Evolutionary conservation across 92 coral and sea anemone species (phyloP).

Genomic region (Porites divaricata): DNA sequence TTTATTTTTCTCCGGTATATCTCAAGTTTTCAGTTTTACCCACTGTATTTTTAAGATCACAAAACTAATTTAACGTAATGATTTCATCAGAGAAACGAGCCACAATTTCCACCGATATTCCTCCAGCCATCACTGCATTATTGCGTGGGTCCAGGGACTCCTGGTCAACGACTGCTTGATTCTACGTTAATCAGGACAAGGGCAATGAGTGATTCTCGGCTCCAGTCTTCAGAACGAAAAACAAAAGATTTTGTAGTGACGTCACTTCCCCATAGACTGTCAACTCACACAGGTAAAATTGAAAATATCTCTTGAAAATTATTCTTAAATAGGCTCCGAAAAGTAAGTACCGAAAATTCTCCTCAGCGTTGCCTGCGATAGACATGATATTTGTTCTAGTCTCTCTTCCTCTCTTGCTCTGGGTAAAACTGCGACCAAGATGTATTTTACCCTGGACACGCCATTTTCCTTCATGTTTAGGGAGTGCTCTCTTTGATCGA

Average conservation of each 20-base stretch:
- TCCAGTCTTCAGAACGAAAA: conserved; percentile 20
- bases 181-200: conserved; percentile 33
- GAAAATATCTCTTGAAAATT: no score
- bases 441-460: no score
- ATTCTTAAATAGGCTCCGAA: no score
- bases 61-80: no score
- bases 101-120: conserved; percentile 18
- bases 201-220: conserved; percentile 27
- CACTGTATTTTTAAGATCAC: neutral
- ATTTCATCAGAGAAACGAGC: conserved; percentile 12
- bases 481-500: no score
- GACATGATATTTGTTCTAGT: no score
- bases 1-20: no score
- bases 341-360: no score
- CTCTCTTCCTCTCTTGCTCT: no score
- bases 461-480: no score
- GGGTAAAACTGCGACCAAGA: no score
- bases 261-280: conserved; percentile 59
- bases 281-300: conserved; percentile 58
- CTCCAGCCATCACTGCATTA: conserved; percentile 19
- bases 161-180: conserved; percentile 37
- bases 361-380: no score
- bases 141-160: conserved; percentile 34
- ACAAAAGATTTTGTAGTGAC: conserved; percentile 38
- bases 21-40: neutral